Evolutionary conservation across 2,113 vertebrate species (phyloP).

Genomic region (Plotosus lineatus): DNA sequence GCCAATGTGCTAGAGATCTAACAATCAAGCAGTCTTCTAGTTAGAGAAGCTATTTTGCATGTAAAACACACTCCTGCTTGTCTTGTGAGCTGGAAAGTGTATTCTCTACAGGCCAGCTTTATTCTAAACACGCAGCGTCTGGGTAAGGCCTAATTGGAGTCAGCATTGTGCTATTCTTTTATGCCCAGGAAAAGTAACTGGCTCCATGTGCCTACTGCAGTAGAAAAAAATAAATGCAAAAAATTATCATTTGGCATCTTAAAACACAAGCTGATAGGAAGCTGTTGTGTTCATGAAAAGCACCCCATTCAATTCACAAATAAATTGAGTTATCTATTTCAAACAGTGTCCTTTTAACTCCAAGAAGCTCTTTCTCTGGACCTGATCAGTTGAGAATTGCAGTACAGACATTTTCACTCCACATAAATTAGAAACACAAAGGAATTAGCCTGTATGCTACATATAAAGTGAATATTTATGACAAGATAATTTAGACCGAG

Average conservation of each 20-base stretch:
- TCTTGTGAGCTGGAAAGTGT: conserved; percentile 10
- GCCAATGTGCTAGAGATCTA: conserved; percentile 21
- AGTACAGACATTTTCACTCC: background rate
- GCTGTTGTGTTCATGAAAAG: conserved; percentile 15
- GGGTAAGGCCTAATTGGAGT: conserved; percentile 49
- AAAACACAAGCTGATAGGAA: conserved; percentile 46
- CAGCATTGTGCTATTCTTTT: conserved; percentile 50
- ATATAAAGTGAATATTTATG: conserved; percentile 6
- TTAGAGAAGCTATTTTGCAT: conserved; percentile 40
- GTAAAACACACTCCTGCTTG: conserved; percentile 54
- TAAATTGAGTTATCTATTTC: conserved; percentile 27
- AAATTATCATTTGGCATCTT: conserved; percentile 71
- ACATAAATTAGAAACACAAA: background rate
- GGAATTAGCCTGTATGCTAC: background rate
- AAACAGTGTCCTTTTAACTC: conserved; percentile 21
- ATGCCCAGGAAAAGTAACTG: conserved; percentile 53
- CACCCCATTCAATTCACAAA: conserved; percentile 3
- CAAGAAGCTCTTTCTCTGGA: background rate
- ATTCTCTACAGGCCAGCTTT: conserved; percentile 37
- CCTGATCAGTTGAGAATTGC: background rate
- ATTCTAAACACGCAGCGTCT: conserved; percentile 59
- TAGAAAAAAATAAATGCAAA: conserved; percentile 56
- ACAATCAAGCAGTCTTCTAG: conserved; percentile 48
- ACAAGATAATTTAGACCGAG: background rate
- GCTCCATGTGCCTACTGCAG: conserved; percentile 59